Percentiles rank a stretch among this genome's conserved stretches.
Conservation (phyloP, 1,140 invertebrate species). For the Chionoecetes opilio region DNA sequence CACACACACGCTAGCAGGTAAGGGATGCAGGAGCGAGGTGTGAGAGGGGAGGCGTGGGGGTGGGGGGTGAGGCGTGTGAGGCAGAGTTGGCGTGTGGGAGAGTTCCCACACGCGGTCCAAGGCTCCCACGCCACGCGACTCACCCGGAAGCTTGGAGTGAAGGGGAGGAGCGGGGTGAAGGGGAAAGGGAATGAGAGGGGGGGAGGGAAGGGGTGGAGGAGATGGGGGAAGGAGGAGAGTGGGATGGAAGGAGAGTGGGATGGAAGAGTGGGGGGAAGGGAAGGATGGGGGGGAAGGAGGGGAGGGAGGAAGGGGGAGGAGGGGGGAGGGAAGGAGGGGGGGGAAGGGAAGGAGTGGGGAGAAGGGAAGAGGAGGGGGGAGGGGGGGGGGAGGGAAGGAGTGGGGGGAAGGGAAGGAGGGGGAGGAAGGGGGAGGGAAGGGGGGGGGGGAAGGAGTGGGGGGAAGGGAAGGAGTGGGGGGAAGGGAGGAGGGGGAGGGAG, state of each 20-base stretch:
- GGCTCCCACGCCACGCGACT: constrained; percentile 12
- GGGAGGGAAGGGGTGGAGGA: not conserved
- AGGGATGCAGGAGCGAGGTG: not conserved
- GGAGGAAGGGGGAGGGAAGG: not conserved
- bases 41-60: not conserved
- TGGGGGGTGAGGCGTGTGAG: not conserved
- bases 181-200: too few species aligned
- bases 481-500: not conserved
- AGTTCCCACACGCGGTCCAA: not conserved
- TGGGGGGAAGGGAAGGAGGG: not conserved
- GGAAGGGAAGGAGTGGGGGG: not conserved
- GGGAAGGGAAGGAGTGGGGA: not conserved
- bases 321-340: not conserved
- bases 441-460: not conserved
- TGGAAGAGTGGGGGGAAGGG: not conserved
- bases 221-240: not conserved
- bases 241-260: not conserved
- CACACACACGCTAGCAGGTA: not conserved
- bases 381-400: not conserved
- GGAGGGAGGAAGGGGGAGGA: not conserved
- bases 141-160: not conserved
- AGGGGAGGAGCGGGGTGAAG: too few species aligned
- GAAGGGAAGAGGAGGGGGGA: not conserved
- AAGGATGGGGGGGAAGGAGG: not conserved
- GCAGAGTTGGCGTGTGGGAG: constrained; percentile 4